Evolutionary conservation across 2,113 vertebrate species (phyloP).

Genomic region (Ptilorrhoa leucosticta): DNA sequence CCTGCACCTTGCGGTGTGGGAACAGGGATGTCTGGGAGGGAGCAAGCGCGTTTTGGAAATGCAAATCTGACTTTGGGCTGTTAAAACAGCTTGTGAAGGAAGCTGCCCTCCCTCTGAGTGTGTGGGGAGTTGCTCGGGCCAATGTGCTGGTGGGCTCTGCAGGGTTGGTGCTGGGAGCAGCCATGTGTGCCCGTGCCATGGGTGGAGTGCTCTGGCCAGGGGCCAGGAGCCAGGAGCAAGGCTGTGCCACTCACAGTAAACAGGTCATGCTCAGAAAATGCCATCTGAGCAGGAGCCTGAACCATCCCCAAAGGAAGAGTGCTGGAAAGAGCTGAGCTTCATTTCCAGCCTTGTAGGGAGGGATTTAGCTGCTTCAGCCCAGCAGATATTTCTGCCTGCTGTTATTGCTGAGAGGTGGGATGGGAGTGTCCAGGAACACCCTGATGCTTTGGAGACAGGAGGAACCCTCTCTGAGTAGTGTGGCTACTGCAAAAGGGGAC

Average conservation of each 20-base stretch:
- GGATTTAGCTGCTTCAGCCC: not conserved
- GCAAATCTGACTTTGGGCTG: not conserved
- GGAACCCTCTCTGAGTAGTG: not conserved
- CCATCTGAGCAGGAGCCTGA: not conserved
- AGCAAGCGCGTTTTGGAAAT: fast-evolving
- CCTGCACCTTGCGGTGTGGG: not conserved
- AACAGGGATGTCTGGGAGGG: not conserved
- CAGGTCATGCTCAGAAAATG: not conserved
- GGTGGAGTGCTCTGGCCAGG: fast-evolving
- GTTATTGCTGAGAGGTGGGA: not conserved
- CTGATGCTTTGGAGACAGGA: not conserved
- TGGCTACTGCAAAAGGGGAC: not conserved
- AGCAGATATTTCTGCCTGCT: not conserved
- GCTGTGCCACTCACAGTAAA: not conserved
- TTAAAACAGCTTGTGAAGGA: not conserved
- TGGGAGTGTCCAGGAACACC: not conserved
- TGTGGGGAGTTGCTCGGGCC: fast-evolving
- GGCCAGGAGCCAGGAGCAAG: not conserved
- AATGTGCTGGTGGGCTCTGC: not conserved
- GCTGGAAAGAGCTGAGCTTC: not conserved
- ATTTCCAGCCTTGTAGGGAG: not conserved
- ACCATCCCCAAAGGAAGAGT: not conserved
- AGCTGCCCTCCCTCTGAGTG: not conserved
- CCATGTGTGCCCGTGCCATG: not conserved
- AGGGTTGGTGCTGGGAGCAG: not conserved